Evolutionary conservation across 2,113 vertebrate species (phyloP).

Genomic region (Cyanoramphus novaezelandiae): DNA sequence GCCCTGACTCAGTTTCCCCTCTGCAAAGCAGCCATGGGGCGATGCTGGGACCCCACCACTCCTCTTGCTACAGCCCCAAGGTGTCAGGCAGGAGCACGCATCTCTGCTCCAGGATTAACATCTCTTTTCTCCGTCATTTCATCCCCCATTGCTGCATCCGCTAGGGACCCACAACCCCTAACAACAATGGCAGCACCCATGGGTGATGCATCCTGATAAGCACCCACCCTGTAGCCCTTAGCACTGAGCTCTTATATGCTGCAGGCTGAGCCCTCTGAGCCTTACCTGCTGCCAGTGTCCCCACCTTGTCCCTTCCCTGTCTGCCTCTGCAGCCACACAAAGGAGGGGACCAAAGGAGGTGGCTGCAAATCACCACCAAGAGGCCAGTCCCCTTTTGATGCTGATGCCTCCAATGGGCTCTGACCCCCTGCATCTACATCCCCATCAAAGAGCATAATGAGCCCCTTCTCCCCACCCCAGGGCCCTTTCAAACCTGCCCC

Average conservation of each 20-base stretch:
- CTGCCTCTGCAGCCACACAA: rapidly evolving
- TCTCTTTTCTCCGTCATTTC: background rate
- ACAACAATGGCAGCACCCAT: background rate
- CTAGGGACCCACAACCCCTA: background rate
- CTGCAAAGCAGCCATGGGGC: rapidly evolving
- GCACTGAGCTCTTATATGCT: background rate
- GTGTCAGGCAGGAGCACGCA: rapidly evolving
- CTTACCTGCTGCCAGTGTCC: background rate
- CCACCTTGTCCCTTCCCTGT: background rate
- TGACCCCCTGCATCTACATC: background rate
- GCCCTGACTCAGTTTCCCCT: constrained; percentile 7
- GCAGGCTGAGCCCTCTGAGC: background rate
- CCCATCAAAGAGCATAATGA: rapidly evolving
- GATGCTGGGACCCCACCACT: background rate
- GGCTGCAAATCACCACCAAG: background rate
- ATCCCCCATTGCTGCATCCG: rapidly evolving
- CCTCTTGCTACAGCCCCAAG: background rate
- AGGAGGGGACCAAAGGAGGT: background rate
- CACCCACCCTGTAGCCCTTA: background rate
- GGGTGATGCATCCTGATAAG: background rate
- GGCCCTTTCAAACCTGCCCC: background rate
- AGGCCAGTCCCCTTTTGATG: rapidly evolving
- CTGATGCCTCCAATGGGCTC: background rate
- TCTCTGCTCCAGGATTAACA: background rate
- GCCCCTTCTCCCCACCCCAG: background rate